Evolutionary conservation across 2,797 vertebrate genomes (phyloP).

Genomic region (Anas flavirostris): DNA sequence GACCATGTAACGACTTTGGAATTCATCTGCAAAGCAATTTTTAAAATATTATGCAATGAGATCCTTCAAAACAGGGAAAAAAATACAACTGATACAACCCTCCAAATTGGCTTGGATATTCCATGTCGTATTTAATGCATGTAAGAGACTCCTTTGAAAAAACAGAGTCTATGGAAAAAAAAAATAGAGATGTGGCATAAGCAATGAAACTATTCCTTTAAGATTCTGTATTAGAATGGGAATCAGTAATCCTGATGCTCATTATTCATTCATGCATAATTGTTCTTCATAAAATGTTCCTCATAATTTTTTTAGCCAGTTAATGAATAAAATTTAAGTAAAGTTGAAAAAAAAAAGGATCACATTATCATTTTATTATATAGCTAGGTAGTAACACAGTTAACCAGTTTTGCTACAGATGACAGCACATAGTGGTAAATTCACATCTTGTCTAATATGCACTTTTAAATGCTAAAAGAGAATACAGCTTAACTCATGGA

Average conservation of each 20-base stretch:
- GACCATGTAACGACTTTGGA: neutral
- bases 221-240: neutral
- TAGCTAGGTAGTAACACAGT: neutral
- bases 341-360: neutral
- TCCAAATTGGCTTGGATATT: neutral
- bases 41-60: neutral
- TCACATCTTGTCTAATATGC: constrained; percentile 14
- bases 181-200: neutral
- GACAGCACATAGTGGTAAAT: neutral
- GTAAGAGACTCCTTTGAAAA: neutral
- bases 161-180: rapidly evolving
- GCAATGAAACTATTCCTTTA: neutral
- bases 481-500: constrained; percentile 35
- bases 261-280: neutral
- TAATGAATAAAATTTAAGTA: neutral
- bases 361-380: neutral
- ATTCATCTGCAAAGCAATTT: neutral
- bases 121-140: neutral
- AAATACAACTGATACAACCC: neutral
- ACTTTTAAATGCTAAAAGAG: constrained; percentile 47
- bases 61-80: neutral
- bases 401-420: neutral
- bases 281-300: too few relatives aligned
- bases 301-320: neutral
- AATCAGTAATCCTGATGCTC: neutral